Evolutionary conservation across 1,140 invertebrate genomes (phyloP).

Genomic region (Rhynchophorus ferrugineus): DNA sequence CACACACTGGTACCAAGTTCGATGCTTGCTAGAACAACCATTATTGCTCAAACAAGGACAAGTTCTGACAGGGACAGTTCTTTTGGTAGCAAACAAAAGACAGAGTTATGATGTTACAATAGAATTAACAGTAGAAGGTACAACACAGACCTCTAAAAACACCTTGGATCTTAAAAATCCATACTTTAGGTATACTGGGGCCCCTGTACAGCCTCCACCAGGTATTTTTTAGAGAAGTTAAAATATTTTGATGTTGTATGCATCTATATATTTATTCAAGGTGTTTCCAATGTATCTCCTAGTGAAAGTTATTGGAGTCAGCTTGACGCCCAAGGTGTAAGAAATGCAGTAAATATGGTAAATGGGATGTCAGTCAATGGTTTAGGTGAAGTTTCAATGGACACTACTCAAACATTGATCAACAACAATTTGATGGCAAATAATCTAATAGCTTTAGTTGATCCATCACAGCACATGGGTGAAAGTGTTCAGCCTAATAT

Average conservation of each 20-base stretch:
- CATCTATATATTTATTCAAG: conserved; percentile 34
- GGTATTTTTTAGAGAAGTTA: conserved; percentile 37
- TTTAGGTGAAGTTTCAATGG: conserved; percentile 64
- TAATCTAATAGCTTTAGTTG: conserved; percentile 40
- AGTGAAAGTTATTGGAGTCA: conserved; percentile 87
- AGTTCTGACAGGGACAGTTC: conserved; percentile 76
- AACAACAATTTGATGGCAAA: conserved; percentile 47
- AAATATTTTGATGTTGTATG: neutral
- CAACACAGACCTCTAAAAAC: conserved; percentile 74
- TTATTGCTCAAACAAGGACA: conserved; percentile 94
- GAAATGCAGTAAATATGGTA: conserved; percentile 69
- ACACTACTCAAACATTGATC: conserved; percentile 49
- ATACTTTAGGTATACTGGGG: conserved; percentile 90
- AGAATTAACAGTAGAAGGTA: conserved; percentile 84
- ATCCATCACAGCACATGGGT: conserved; percentile 33
- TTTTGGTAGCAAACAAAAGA: conserved; percentile 88
- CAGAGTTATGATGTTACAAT: conserved; percentile 99
- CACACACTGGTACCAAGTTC: conserved; percentile 99
- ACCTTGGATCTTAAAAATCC: conserved; percentile 98
- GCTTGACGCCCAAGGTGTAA: conserved; percentile 65
- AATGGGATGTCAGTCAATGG: conserved; percentile 74
- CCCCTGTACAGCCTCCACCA: conserved; percentile 79
- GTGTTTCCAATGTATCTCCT: conserved; percentile 79
- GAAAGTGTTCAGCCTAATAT: conserved; percentile 53
- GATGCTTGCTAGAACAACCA: conserved; percentile 89